Evolutionary conservation across 2,888 invertebrate genomes (phyloP).

Genomic region (Amphipyra berbera): DNA sequence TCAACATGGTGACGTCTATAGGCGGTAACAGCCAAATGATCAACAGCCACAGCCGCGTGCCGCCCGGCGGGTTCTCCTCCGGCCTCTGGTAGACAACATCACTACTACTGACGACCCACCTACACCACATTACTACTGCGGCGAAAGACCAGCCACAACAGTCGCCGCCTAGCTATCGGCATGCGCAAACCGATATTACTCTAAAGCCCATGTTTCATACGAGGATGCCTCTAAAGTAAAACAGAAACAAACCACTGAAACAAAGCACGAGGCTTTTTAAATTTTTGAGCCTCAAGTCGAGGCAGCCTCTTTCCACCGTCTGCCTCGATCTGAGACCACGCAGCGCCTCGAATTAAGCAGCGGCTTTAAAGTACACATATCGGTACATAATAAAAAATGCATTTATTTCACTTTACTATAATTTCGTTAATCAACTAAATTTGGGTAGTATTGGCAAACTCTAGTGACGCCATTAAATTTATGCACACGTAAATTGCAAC

Average conservation of each 20-base stretch:
- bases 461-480: conserved; percentile 68
- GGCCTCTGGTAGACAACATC: conserved; percentile 91
- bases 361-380: conserved; percentile 38
- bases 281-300: conserved; percentile 27
- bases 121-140: conserved; percentile 56
- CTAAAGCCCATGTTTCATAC: conserved; percentile 38
- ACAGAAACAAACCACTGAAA: conserved; percentile 10
- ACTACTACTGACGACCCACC: conserved; percentile 50
- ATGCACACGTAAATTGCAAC: conserved; percentile 72
- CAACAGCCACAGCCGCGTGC: conserved; percentile 90
- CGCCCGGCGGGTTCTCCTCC: conserved; percentile 92
- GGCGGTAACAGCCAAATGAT: conserved; percentile 82
- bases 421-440: conserved; percentile 73
- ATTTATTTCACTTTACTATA: conserved; percentile 77
- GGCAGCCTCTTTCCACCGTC: conserved; percentile 2
- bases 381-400: conserved; percentile 67
- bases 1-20: conserved; percentile 86
- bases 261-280: conserved; percentile 25
- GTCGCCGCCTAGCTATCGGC: conserved; percentile 57
- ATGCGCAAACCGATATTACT: conserved; percentile 53
- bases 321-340: conserved; percentile 34
- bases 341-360: conserved; percentile 31
- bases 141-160: conserved; percentile 56
- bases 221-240: conserved; percentile 19
- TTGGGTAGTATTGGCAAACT: conserved; percentile 73